phyloP scores from a whole-genome alignment of 2,888 invertebrate species.

The Harpalus rubripes region DNA sequence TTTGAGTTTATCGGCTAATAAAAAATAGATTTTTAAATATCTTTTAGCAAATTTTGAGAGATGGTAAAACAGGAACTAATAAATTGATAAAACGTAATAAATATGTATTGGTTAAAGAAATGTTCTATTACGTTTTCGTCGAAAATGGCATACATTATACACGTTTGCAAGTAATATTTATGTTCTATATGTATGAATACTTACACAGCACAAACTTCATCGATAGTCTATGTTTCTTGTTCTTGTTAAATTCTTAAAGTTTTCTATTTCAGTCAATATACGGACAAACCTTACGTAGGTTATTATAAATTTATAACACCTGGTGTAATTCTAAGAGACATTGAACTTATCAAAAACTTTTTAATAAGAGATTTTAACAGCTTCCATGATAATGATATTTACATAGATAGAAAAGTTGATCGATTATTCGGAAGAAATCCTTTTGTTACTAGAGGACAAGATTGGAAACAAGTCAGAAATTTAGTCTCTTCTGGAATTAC shows the following conservation, averaged over 20 bases:
- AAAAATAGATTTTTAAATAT: too few species aligned
- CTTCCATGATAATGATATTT: slow-evolving; percentile 71
- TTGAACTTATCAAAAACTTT: slow-evolving; percentile 73
- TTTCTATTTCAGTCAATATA: slow-evolving; percentile 59
- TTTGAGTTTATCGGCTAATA: too few species aligned
- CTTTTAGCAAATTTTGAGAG: too few species aligned
- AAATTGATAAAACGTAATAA: too few species aligned
- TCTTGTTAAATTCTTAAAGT: background rate
- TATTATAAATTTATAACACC: slow-evolving; percentile 72
- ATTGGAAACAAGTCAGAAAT: slow-evolving; percentile 77
- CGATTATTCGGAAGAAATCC: slow-evolving; percentile 76
- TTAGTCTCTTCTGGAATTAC: slow-evolving; percentile 78
- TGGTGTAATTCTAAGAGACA: slow-evolving; percentile 72
- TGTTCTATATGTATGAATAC: too few species aligned
- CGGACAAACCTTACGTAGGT: slow-evolving; percentile 73
- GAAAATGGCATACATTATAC: too few species aligned
- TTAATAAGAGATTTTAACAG: slow-evolving; percentile 73
- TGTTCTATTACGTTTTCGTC: too few species aligned
- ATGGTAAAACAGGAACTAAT: too few species aligned
- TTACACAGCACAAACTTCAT: too few species aligned
- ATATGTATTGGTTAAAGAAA: too few species aligned
- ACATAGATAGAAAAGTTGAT: slow-evolving; percentile 75
- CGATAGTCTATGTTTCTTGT: too few species aligned
- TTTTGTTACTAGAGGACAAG: slow-evolving; percentile 75
- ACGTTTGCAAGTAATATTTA: too few species aligned